Evolutionary conservation across 2,797 vertebrate genomes (phyloP).

Genomic region (Enteromius unitaeniatus): DNA sequence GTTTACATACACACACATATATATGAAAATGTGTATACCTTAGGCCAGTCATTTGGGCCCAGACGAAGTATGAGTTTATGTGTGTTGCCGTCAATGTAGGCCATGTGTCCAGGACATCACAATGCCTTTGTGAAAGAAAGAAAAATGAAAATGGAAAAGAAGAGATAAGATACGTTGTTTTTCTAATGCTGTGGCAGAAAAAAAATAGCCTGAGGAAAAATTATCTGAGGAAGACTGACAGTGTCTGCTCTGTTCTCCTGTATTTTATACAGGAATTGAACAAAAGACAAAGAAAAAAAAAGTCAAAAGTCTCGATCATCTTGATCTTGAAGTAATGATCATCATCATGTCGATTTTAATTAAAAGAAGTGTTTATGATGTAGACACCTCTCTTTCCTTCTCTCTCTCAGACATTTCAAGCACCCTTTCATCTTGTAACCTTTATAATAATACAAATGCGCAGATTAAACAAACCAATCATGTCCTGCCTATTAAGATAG

Average conservation of each 20-base stretch:
- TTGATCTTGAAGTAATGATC: background rate
- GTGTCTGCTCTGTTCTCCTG: background rate
- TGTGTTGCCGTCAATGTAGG: background rate
- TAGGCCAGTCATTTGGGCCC: background rate
- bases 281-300: background rate
- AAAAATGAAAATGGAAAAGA: background rate
- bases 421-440: constrained; percentile 22
- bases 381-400: background rate
- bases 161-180: background rate
- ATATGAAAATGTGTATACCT: background rate
- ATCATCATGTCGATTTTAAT: background rate
- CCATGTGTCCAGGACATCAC: background rate
- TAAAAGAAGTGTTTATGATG: constrained; percentile 31
- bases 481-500: background rate
- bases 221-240: background rate
- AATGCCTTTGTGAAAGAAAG: background rate
- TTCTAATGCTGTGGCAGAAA: background rate
- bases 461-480: constrained; percentile 23
- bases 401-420: background rate
- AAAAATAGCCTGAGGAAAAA: background rate
- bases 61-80: background rate
- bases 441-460: constrained; percentile 6
- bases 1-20: background rate
- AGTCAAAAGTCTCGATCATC: too few relatives aligned
- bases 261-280: background rate